A percentile compares a stretch with the other conserved stretches of the same genome.
These are phyloP conservation scores for Microtus pennsylvanicus DNA, from an alignment of 2,113 vertebrate genomes.

Conservation along the genomic window DNA sequence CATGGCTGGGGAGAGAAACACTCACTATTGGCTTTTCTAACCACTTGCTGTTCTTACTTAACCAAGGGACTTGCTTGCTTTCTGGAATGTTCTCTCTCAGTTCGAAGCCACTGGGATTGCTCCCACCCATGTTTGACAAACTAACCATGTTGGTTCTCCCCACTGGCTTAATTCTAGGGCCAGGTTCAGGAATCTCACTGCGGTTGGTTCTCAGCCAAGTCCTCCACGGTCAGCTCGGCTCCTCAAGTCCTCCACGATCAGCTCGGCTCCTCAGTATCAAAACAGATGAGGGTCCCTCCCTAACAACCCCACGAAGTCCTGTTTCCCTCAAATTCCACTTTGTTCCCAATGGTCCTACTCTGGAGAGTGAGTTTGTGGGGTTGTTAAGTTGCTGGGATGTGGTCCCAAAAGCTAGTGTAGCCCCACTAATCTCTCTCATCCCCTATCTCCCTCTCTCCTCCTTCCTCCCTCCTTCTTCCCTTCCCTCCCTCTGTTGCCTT, in stretches of 20 bases:
- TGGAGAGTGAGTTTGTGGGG: background rate
- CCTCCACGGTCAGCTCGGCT: background rate
- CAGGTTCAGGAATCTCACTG: background rate
- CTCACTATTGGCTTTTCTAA: background rate
- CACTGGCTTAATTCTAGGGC: background rate
- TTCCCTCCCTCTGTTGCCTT: background rate
- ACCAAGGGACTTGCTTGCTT: background rate
- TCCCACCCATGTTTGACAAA: background rate
- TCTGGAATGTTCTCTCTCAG: background rate
- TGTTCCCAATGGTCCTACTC: background rate
- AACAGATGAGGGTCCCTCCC: background rate
- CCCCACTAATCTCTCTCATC: background rate
- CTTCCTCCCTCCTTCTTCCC: background rate
- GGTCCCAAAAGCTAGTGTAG: background rate
- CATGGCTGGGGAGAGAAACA: background rate
- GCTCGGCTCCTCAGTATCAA: background rate
- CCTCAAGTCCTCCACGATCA: no score
- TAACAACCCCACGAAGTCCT: background rate
- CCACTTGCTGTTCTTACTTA: background rate
- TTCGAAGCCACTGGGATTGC: background rate
- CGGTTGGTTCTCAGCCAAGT: background rate
- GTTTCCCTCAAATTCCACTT: background rate
- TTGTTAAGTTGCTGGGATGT: background rate
- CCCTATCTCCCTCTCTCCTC: no score
- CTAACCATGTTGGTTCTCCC: background rate